Evolutionary conservation across 2,888 invertebrate species (phyloP).

Genomic region (Laspeyria flexula): DNA sequence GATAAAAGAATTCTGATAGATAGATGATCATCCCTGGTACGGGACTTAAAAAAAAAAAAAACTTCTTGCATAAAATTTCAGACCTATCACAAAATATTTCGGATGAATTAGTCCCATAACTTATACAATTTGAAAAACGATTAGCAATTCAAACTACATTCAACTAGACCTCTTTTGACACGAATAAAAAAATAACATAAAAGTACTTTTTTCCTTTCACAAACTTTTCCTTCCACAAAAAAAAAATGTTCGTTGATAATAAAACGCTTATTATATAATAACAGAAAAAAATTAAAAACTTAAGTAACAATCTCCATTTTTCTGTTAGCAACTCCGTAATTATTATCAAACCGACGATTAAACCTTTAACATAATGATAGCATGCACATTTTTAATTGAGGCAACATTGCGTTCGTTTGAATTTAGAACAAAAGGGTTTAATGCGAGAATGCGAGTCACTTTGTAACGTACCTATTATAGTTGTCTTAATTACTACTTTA

Average conservation of each 20-base stretch:
- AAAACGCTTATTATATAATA: neutral
- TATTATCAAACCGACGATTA: slow-evolving; percentile 58
- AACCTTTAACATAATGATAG: slow-evolving; percentile 66
- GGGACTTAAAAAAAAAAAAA: no score
- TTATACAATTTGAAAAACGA: no score
- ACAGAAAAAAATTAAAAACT: slow-evolving; percentile 6
- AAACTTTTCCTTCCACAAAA: no score
- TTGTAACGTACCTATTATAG: slow-evolving; percentile 3
- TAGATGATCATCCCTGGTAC: no score
- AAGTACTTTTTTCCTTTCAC: neutral
- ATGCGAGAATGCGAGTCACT: slow-evolving; percentile 2
- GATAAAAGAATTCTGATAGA: no score
- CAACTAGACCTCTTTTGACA: no score
- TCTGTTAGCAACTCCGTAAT: slow-evolving; percentile 53
- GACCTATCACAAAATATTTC: no score
- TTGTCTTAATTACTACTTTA: slow-evolving; percentile 27
- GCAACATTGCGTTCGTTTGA: slow-evolving; percentile 43
- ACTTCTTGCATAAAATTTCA: no score
- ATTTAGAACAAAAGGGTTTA: slow-evolving; percentile 41
- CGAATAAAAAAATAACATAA: no score
- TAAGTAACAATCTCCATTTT: slow-evolving; percentile 48
- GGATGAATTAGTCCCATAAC: no score
- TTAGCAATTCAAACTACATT: no score
- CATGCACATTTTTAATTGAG: slow-evolving; percentile 69
- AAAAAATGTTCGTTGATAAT: neutral